Evolutionary conservation across 2,797 vertebrate species (phyloP).

Genomic region (Chloroceryle amazona): DNA sequence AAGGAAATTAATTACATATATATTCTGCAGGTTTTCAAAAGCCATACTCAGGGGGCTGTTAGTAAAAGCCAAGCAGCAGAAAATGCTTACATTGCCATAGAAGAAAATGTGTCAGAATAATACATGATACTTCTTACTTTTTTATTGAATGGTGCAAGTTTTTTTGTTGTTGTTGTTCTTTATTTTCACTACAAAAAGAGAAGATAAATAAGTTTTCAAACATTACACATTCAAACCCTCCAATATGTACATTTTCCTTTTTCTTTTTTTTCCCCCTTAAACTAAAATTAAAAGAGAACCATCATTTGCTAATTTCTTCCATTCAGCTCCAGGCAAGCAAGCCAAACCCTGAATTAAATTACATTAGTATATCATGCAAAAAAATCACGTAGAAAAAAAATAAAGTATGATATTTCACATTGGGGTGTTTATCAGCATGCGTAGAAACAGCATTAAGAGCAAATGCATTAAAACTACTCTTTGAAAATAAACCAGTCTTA

Average conservation of each 20-base stretch:
- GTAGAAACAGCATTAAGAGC: neutral
- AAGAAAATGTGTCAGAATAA: neutral
- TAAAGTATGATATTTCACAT: neutral
- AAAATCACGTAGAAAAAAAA: neutral
- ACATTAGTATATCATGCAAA: neutral
- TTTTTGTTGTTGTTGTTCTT: neutral
- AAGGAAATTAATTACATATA: neutral
- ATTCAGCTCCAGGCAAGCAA: neutral
- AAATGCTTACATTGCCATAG: neutral
- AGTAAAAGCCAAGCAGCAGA: neutral
- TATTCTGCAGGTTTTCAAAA: neutral
- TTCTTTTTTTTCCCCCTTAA: rapidly evolving
- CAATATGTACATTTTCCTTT: neutral
- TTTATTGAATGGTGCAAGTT: neutral
- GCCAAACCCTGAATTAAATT: neutral
- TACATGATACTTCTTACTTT: neutral
- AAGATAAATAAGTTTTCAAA: neutral
- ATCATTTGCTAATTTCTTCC: neutral
- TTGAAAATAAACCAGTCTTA: neutral
- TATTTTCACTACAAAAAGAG: neutral
- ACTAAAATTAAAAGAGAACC: neutral
- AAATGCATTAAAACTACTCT: neutral
- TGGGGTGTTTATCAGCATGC: neutral
- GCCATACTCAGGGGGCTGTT: neutral
- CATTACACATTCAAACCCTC: neutral